Conservation (phyloP, 2,113 vertebrate species). For the Corvus cornix region DNA sequence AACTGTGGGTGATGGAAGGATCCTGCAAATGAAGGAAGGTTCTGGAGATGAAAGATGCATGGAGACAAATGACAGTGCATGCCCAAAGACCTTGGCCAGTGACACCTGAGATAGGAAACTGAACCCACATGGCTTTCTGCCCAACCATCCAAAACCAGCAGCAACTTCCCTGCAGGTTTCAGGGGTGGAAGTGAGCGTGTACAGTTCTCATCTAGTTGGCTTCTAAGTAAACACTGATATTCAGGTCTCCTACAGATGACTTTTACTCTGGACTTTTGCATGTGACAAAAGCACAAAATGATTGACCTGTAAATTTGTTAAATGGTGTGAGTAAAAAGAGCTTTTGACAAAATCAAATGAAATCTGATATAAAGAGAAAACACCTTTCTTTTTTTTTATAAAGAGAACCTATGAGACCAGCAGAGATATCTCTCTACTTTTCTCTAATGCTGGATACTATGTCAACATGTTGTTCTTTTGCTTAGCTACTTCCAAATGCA, state of each 20-base stretch:
- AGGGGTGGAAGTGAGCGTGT: rapidly evolving
- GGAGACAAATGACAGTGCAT: neutral
- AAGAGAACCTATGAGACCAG: neutral
- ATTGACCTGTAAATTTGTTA: neutral
- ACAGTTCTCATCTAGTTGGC: neutral
- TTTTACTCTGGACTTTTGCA: neutral
- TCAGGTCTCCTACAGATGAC: neutral
- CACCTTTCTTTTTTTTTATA: neutral
- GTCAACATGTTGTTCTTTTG: neutral
- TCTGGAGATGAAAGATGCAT: neutral
- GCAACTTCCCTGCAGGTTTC: neutral
- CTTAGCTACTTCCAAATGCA: neutral
- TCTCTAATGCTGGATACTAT: neutral
- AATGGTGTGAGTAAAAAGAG: neutral
- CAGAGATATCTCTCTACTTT: neutral
- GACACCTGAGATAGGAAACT: neutral
- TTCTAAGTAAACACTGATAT: neutral
- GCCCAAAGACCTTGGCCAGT: neutral
- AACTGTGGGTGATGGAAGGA: neutral
- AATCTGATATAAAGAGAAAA: neutral
- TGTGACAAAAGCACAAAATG: neutral
- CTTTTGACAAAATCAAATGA: neutral
- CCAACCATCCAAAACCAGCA: neutral
- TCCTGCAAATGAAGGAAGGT: neutral
- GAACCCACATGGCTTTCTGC: neutral